Conservation (phyloP, 2,888 invertebrate species). For the Chrysotoxum bicinctum region DNA sequence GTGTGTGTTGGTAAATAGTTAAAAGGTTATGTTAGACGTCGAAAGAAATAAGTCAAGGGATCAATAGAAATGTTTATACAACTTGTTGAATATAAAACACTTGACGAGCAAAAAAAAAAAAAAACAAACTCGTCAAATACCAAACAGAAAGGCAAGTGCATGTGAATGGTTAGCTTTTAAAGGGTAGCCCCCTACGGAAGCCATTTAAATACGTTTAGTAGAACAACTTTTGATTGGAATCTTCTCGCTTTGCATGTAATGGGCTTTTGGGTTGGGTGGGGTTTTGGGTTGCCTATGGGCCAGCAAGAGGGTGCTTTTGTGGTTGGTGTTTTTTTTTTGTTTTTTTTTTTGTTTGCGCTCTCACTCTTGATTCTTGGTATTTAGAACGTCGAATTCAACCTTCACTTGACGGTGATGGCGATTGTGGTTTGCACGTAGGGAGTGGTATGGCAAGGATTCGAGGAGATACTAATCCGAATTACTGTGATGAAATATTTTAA, state of each 20-base stretch:
- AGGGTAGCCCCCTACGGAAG: background rate
- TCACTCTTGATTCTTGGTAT: background rate
- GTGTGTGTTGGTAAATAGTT: background rate
- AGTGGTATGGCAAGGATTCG: background rate
- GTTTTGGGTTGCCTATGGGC: conserved; percentile 13
- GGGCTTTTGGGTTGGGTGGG: background rate
- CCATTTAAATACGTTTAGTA: conserved; percentile 9
- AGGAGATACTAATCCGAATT: too few species aligned
- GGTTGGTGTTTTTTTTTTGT: conserved; percentile 1
- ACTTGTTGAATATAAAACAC: conserved; percentile 67
- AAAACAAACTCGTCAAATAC: background rate
- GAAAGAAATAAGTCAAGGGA: conserved; percentile 49
- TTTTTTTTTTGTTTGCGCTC: background rate
- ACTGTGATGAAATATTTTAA: too few species aligned
- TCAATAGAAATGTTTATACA: conserved; percentile 55
- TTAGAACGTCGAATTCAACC: conserved; percentile 49
- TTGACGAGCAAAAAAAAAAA: background rate
- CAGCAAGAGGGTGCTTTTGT: conserved; percentile 11
- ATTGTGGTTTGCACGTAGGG: background rate
- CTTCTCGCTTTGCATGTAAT: background rate
- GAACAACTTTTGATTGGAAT: conserved; percentile 43
- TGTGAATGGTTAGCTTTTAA: background rate
- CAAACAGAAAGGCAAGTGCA: background rate
- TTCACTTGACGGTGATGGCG: conserved; percentile 40
- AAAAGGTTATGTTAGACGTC: conserved; percentile 4